Conservation (phyloP, 2,113 vertebrate species). For the Nicator chloris region DNA sequence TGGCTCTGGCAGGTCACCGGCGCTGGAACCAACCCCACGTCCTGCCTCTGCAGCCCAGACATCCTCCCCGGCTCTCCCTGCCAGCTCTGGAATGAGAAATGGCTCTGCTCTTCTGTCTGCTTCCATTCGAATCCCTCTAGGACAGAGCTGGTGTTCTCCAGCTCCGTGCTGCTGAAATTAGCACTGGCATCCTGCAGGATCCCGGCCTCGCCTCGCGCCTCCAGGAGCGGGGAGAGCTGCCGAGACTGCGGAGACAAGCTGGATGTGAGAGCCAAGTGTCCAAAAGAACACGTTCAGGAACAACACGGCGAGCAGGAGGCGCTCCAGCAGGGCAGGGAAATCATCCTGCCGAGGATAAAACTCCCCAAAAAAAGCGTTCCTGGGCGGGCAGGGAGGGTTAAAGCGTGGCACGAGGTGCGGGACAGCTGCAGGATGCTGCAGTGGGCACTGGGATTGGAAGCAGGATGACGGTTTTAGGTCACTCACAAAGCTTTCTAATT, state of each 20-base stretch:
- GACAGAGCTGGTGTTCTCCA: conserved; percentile 29
- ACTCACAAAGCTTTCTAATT: conserved; percentile 33
- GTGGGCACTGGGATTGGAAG: not conserved
- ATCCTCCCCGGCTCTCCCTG: conserved; percentile 22
- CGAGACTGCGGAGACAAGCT: not conserved
- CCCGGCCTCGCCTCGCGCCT: not conserved
- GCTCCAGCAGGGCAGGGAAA: not conserved
- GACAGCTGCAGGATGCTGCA: not conserved
- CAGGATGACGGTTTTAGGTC: conserved; percentile 8
- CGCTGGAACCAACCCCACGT: not conserved
- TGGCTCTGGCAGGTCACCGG: not conserved
- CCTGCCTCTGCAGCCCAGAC: conserved; percentile 33
- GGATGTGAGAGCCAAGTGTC: not conserved
- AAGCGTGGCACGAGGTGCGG: not conserved
- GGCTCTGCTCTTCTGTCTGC: conserved; percentile 29
- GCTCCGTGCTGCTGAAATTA: conserved; percentile 55
- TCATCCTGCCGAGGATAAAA: not conserved
- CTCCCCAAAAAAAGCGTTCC: not conserved
- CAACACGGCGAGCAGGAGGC: not conserved
- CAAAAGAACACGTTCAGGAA: not conserved
- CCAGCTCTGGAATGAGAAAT: conserved; percentile 30
- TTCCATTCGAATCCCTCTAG: conserved; percentile 48
- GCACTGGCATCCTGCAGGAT: conserved; percentile 7
- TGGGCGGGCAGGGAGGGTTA: not conserved
- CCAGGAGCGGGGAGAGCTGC: not conserved